Evolutionary conservation across 2,888 invertebrate species (phyloP).

Genomic region (Pristionchus mayeri): DNA sequence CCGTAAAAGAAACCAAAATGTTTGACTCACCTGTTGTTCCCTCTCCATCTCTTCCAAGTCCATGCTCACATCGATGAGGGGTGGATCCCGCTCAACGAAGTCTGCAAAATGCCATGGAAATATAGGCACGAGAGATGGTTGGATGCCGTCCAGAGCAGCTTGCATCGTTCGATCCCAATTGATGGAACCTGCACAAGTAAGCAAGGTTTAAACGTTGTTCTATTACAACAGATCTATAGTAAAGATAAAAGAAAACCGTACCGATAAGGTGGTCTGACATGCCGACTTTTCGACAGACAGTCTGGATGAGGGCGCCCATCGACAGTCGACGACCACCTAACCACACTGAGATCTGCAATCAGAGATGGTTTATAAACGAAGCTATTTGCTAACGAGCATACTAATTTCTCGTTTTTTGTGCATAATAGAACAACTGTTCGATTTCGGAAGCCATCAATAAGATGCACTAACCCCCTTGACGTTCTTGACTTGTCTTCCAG

Average conservation of each 20-base stretch:
- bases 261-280: slow-evolving; percentile 72
- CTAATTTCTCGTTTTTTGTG: neutral
- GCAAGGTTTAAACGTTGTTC: too few relatives aligned
- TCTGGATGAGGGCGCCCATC: slow-evolving; percentile 72
- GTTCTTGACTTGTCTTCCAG: slow-evolving; percentile 72
- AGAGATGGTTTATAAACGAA: too few relatives aligned
- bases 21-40: slow-evolving; percentile 11
- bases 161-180: slow-evolving; percentile 73
- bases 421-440: neutral
- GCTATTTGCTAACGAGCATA: too few relatives aligned
- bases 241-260: slow-evolving; percentile 47
- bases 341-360: slow-evolving; percentile 71
- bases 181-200: slow-evolving; percentile 62
- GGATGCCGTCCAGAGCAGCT: slow-evolving; percentile 64
- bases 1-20: too few relatives aligned
- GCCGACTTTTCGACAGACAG: slow-evolving; percentile 72
- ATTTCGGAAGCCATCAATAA: neutral
- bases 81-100: slow-evolving; percentile 73
- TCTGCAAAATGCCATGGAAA: slow-evolving; percentile 75
- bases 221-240: too few relatives aligned
- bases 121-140: slow-evolving; percentile 68
- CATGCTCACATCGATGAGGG: slow-evolving; percentile 72
- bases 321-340: slow-evolving; percentile 71
- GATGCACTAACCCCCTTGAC: slow-evolving; percentile 65
- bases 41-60: slow-evolving; percentile 65